Base-by-base conservation (phyloP, 1,140 invertebrate genomes). In the Schmidtea mediterranea region DNA sequence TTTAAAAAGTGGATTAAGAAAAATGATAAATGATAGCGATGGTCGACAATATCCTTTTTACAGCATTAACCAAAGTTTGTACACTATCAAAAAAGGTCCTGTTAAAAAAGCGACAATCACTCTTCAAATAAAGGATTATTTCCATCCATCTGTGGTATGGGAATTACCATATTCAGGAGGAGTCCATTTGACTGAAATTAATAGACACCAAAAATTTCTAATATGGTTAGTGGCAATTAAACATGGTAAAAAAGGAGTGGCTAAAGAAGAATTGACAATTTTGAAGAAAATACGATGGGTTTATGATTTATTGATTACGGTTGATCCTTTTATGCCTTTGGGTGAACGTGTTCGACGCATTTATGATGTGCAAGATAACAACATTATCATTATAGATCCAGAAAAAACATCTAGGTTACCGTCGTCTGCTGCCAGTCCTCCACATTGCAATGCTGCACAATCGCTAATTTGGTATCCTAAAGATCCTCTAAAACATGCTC, bases 391-490 rank as follows among this genome's bases (percentile, higher is more conserved):
- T 6, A 41, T 6, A 9, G 39, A 41, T 15, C 6, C 8, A 9
- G 9, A 8, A 6, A 41, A 15, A 19, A 18, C 12, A 15, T 41
- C 19, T 41, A 12, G 19, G 19, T 15, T 41, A 8, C 18, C 39
- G 9, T n/a, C 12, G 19, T 12, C 12, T n/a, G 23, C 45, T n/a
- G 15, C 19, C 8, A 46, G 36, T 24, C 23, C 45, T 8, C 45
- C 45, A 6, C 45, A 46, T 15, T 46, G 45, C 45, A 46, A 46
- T 18, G 10, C 45, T 9, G 45, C 19, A 5, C 45, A 46, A 38
- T 46, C 45, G 10, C 23, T 46, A 46, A 46, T 46, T 8, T 46
- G 45, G 45, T 46, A 46, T 46, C 45, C 45, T n/a, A 24, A 38
- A 15, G 19, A 15, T 41, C 39, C n/a, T n/a, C n/a, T n/a, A n/a